Evolutionary conservation across 2,797 vertebrate species (phyloP), one percentile per base, ranked within the genome.

Genomic region (Periparus ater): DNA sequence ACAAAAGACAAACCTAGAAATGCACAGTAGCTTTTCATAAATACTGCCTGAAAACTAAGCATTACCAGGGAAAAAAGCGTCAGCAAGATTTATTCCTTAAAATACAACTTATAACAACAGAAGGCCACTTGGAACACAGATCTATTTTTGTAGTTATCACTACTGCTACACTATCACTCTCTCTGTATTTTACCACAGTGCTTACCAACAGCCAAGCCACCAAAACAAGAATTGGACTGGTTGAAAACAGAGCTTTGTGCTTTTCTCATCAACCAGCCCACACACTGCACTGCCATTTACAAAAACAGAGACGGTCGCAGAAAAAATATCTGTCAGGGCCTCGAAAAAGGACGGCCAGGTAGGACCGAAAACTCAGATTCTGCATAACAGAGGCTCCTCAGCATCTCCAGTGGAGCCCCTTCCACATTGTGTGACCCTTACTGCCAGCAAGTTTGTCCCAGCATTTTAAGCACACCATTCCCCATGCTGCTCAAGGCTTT

Each of bases 11-110:
- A 75, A 84, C 38, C 47, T 45, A 44, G 61, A 96, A 91, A 89
- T 17, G 44, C 82, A 85, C 58, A 61, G 78, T 13, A 92, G 70
- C 68, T 83, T 85, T 77, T 91, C 78, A 71, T 57, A 94, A 91
- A 93, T 53, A 85, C 75, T 88, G 72, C 78, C 78, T 91, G 58
- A 91, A 93, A 94, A 85, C 76, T 68, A 88, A 91, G 75, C 4
- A 0, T 68, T 89, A 77, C 75, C 72, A 92, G 30, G 79, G 50
- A 55, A 72, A 92, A 91, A 93, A 68, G 40, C 58, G 84, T 61
- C 93, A 80, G 68, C 65, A 83, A 75, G 82, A 91, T 65, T 89
- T 92, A 76, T 89, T 89, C 77, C 93, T 80, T 85, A 92, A 96
- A 95, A 92, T 47, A 74, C 38, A 88, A 58, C 68, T 85, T 89